phyloP scores from a whole-genome alignment of 2,113 vertebrate species.

The Microtus montanus region DNA sequence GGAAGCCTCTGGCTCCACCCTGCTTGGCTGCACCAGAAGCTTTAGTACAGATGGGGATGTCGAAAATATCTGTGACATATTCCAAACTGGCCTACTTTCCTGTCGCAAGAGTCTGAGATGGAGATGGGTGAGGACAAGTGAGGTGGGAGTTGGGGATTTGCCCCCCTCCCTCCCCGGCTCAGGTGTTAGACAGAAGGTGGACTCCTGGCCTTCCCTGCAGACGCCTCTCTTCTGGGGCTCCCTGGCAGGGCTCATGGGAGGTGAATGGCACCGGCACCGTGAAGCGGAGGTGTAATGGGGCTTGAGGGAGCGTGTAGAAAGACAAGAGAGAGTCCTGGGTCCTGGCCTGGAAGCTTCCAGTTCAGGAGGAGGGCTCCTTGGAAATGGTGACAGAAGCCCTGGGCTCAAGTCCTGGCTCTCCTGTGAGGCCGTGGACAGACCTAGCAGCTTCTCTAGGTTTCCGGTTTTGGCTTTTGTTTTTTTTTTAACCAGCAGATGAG shows the following conservation, averaged over 20 bases:
- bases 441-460: conserved; percentile 30
- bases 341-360: background rate
- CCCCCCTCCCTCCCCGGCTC: conserved; percentile 52
- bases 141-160: conserved; percentile 60
- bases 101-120: conserved; percentile 60
- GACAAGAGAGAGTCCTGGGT: background rate
- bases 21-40: conserved; percentile 17
- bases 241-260: background rate
- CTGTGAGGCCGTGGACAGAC: background rate
- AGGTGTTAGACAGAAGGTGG: conserved; percentile 45
- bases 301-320: background rate
- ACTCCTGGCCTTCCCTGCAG: background rate
- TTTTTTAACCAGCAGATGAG: background rate
- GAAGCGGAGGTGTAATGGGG: no score
- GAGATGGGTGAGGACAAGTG: conserved; percentile 56
- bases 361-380: background rate
- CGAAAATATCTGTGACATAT: conserved; percentile 82
- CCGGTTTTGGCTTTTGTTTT: background rate
- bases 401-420: background rate
- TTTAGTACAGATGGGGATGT: conserved; percentile 79
- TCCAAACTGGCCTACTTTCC: conserved; percentile 80
- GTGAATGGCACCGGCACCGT: background rate
- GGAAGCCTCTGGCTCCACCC: conserved; percentile 62
- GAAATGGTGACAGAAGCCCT: background rate
- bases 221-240: background rate